Percentiles rank a stretch among this genome's conserved stretches.
These are phyloP conservation scores for Teleopsis dalmanni DNA, from an alignment of 1,140 invertebrate genomes.

Conservation along the genomic window DNA sequence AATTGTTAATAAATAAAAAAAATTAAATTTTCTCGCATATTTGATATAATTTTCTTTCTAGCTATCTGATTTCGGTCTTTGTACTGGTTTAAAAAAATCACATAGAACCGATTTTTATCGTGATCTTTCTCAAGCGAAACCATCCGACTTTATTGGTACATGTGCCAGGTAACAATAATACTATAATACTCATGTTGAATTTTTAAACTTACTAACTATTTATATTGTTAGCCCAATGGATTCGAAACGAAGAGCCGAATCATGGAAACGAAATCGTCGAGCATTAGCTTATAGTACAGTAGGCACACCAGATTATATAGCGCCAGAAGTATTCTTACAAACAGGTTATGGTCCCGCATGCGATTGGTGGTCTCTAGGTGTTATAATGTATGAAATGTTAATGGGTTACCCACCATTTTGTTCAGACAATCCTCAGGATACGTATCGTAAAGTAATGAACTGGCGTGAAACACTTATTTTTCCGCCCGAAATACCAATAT, in stretches of 20 bases:
- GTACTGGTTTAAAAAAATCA: constrained; percentile 97
- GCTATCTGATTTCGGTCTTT: constrained; percentile 92
- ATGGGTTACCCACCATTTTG: constrained; percentile 99
- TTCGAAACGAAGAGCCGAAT: constrained; percentile 92
- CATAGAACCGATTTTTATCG: constrained; percentile 99
- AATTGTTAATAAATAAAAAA: too few relatives aligned
- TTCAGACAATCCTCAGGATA: constrained; percentile 98
- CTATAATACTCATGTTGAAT: background rate
- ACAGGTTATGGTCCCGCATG: constrained; percentile 95
- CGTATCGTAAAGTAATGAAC: constrained; percentile 99
- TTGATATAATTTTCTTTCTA: constrained; percentile 11
- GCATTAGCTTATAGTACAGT: constrained; percentile 93
- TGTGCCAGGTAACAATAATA: constrained; percentile 34
- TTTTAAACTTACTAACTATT: background rate
- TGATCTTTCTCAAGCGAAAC: constrained; percentile 93
- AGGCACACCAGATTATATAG: constrained; percentile 99
- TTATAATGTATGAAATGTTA: constrained; percentile 99
- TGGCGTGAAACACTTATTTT: constrained; percentile 97
- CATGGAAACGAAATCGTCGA: constrained; percentile 93
- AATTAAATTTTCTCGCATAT: too few relatives aligned
- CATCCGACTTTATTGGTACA: constrained; percentile 70
- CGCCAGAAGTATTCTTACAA: constrained; percentile 87
- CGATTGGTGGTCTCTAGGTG: constrained; percentile 99
- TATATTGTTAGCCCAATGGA: constrained; percentile 74
- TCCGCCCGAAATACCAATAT: constrained; percentile 98